These are phyloP conservation scores for Gallinago media DNA, from an alignment of 2,113 vertebrate genomes.

Conservation along the genomic window DNA sequence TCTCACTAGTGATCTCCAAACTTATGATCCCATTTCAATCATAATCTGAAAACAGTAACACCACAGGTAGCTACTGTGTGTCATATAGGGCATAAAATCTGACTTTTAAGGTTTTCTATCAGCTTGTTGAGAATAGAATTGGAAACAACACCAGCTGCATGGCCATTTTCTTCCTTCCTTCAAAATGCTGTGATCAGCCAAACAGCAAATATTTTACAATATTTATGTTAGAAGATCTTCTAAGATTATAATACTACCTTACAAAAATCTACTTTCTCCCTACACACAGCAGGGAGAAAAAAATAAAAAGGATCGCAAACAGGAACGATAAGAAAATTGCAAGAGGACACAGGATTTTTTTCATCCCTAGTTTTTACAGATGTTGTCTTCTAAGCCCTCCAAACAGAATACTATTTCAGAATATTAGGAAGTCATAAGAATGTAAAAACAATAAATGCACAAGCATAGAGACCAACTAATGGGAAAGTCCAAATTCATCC, in stretches of 20 bases:
- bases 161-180: not conserved
- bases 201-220: not conserved
- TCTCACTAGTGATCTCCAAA: not conserved
- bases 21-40: not conserved
- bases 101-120: not conserved
- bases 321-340: not conserved
- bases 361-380: not conserved
- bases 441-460: not conserved
- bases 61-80: not conserved
- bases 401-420: not conserved
- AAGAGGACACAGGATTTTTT: not conserved
- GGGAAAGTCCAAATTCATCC: no score
- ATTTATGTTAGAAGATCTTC: not conserved
- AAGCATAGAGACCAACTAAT: not conserved
- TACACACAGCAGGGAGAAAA: not conserved
- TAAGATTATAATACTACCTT: not conserved
- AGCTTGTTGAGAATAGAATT: not conserved
- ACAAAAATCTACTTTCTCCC: not conserved
- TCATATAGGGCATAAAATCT: not conserved
- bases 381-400: not conserved
- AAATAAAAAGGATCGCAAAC: not conserved
- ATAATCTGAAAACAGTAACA: not conserved
- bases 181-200: not conserved
- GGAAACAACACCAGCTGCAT: not conserved
- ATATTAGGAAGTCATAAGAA: not conserved